Evolutionary conservation across 2,888 invertebrate genomes (phyloP).

Genomic region (Gryllus longicercus): DNA sequence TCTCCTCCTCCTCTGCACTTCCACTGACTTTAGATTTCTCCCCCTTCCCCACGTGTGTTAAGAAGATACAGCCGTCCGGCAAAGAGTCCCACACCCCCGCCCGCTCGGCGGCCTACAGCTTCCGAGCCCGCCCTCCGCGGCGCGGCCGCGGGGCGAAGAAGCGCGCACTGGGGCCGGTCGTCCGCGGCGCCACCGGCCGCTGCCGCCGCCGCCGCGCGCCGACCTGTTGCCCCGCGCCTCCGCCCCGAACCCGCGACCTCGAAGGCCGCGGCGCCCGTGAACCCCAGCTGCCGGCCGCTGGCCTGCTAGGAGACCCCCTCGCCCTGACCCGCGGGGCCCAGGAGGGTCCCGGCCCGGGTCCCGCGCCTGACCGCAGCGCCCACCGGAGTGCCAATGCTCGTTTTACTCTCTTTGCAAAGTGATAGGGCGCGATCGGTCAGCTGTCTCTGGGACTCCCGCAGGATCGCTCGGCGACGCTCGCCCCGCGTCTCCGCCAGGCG

Average conservation of each 20-base stretch:
- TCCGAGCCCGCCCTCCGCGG: too few relatives aligned
- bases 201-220: background rate
- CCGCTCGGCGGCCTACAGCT: too few relatives aligned
- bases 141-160: too few relatives aligned
- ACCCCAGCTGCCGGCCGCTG: background rate
- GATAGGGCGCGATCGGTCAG: background rate
- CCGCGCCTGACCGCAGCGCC: slow-evolving; percentile 10
- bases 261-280: background rate
- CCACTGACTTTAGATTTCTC: too few relatives aligned
- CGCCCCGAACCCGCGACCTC: background rate
- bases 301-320: background rate
- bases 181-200: too few relatives aligned
- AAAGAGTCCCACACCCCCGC: too few relatives aligned
- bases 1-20: background rate
- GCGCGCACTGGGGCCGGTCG: too few relatives aligned
- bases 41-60: too few relatives aligned
- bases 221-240: background rate
- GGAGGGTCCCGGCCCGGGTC: slow-evolving; percentile 1
- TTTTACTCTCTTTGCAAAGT: slow-evolving; percentile 7
- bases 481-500: background rate
- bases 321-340: background rate
- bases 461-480: background rate
- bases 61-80: too few relatives aligned
- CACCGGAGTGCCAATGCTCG: slow-evolving; percentile 1
- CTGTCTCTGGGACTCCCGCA: background rate